Base-by-base conservation (phyloP, 2,797 vertebrate species). In the Sitta carolinensis region DNA sequence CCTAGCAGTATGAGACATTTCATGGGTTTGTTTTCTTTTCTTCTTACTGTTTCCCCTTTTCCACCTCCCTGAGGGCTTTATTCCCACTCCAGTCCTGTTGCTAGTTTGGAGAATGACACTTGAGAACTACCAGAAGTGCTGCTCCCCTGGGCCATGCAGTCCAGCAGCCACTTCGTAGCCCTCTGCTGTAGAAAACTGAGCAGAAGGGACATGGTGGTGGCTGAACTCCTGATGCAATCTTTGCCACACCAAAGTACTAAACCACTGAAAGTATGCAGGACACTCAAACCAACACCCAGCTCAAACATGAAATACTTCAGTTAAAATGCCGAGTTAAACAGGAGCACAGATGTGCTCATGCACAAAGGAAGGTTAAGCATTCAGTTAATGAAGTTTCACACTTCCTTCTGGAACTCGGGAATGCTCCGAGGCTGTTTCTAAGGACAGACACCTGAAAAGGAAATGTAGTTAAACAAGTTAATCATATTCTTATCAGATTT, bases 391-490 rank as follows among this genome's bases (percentile, higher is more conserved):
- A 74, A 47, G 55, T 69, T 80, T 68, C 74, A 83, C 16, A 5
- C 14, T 64, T 80, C 45, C 34, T 87, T 18, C 54, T 75, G 64
- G 36, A 59, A 21, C 38, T 50, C 32, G 2, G 4, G 40, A 75
- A 27, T 58, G 30, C 55, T 84, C 54, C 27, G 27, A 51, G 59
- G 66, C 19, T 40, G 32, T 50, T 32, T 81, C 1, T 52, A 67
- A 62, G 42, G 45, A 25, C 68, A 66, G 38, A n/a, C 34, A 75
- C 52, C 47, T 48, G 59, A 73, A 87, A 80, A 90, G 42, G 62
- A 67, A 29, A n/a, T 50, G 48, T 86, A 69, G 52, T 75, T 86
- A 73, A 74, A 84, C 34, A 77, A 83, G 78, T 83, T 66, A 67
- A 67, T 77, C 22, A 14, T 25, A 34, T 32, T 57, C 59, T 78